phyloP scores from a whole-genome alignment of 2,113 vertebrate species.

The Sula dactylatra region DNA sequence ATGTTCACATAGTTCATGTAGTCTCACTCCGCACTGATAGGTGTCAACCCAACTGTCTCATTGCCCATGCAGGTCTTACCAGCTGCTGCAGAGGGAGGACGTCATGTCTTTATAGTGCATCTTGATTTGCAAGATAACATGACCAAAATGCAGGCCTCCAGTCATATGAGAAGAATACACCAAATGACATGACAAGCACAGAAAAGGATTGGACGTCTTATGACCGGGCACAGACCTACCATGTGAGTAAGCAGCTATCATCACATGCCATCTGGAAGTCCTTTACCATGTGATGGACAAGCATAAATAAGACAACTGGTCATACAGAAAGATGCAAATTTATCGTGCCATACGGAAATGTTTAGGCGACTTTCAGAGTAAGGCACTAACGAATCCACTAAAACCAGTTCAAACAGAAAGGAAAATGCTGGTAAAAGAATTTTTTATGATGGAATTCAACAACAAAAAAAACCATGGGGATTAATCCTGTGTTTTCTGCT shows the following conservation, averaged over 20 bases:
- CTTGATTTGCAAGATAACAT: neutral
- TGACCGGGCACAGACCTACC: neutral
- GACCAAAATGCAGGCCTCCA: neutral
- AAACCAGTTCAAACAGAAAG: neutral
- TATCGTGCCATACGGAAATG: neutral
- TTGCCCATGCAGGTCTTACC: neutral
- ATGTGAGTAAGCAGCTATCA: neutral
- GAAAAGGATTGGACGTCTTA: neutral
- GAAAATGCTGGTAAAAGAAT: fast-evolving
- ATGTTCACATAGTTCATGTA: neutral
- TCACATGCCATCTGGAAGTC: neutral
- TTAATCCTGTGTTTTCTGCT: neutral
- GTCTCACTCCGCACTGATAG: neutral
- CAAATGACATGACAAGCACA: neutral
- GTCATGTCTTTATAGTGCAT: neutral
- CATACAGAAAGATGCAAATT: neutral
- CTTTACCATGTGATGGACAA: neutral
- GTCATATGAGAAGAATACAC: neutral
- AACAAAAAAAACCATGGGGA: neutral
- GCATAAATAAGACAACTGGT: neutral
- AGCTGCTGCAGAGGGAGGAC: neutral
- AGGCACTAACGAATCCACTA: neutral
- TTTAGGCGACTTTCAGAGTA: neutral
- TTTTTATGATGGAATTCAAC: neutral
- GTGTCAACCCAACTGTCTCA: neutral